phyloP scores from a whole-genome alignment of 1,140 invertebrate genomes.

The Diabrotica virgifera region DNA sequence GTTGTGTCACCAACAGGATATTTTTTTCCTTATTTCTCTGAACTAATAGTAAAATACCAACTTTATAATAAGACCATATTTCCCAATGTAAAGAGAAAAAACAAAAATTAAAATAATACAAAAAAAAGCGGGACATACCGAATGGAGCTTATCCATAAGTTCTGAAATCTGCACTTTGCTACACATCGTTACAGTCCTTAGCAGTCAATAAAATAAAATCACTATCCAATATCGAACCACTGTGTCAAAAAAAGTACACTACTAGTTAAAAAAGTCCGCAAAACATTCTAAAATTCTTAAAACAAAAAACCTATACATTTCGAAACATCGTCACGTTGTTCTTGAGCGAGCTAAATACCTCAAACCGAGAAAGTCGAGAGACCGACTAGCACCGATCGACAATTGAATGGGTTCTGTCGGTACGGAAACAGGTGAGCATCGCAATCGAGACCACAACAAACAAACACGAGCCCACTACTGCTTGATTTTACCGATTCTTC shows the following conservation, averaged over 20 bases:
- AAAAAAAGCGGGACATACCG: not conserved
- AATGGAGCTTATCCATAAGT: not conserved
- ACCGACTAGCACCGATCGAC: not conserved
- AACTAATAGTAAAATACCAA: too few relatives aligned
- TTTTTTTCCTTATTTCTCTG: too few relatives aligned
- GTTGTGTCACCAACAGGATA: too few relatives aligned
- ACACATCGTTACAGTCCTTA: not conserved
- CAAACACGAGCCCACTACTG: not conserved
- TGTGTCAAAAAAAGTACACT: not conserved
- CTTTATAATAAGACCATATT: too few relatives aligned
- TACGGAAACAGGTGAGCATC: not conserved
- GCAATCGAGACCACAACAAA: conserved; percentile 2
- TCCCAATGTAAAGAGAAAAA: too few relatives aligned
- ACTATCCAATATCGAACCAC: not conserved
- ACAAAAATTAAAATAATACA: too few relatives aligned
- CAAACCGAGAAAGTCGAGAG: not conserved
- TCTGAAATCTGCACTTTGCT: not conserved
- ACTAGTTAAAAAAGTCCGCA: not conserved
- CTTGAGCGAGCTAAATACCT: not conserved
- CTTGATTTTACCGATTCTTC: not conserved
- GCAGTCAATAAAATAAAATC: not conserved
- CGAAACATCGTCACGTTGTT: not conserved
- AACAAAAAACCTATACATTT: too few relatives aligned
- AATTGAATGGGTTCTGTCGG: not conserved
- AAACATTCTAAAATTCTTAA: not conserved